These are phyloP conservation scores for Anoplophora glabripennis DNA, from an alignment of 1,140 invertebrate species.

Conservation along the genomic window DNA sequence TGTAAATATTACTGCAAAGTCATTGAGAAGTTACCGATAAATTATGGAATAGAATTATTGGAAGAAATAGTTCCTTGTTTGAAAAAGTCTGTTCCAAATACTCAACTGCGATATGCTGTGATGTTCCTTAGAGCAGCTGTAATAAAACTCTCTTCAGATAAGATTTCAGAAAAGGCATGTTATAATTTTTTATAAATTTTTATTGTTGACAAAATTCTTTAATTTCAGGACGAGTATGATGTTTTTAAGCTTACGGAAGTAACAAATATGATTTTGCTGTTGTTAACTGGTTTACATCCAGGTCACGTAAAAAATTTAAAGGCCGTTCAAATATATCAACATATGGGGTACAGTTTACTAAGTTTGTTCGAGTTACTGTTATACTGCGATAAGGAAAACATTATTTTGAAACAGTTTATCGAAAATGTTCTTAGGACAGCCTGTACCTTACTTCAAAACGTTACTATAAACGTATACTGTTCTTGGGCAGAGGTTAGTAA, in stretches of 20 bases:
- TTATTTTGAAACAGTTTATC: conserved; percentile 27
- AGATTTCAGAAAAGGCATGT: conserved; percentile 24
- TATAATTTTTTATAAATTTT: not conserved
- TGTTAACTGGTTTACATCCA: conserved; percentile 28
- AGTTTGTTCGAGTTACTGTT: conserved; percentile 37
- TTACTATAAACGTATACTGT: conserved; percentile 41
- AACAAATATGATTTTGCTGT: conserved; percentile 30
- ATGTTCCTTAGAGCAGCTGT: conserved; percentile 26
- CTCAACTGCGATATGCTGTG: conserved; percentile 21
- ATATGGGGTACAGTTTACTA: conserved; percentile 38
- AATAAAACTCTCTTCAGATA: conserved; percentile 23
- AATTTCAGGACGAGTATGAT: conserved; percentile 22
- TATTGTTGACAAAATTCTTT: not conserved
- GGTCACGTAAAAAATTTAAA: conserved; percentile 29
- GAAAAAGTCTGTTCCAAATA: conserved; percentile 26
- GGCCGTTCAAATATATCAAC: conserved; percentile 27
- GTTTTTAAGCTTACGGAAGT: conserved; percentile 26
- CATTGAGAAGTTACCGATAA: conserved; percentile 29
- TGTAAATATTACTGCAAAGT: conserved; percentile 29
- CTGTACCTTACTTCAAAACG: conserved; percentile 29
- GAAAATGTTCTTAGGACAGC: conserved; percentile 27
- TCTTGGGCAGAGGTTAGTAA: conserved; percentile 44
- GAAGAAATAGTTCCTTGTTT: conserved; percentile 35
- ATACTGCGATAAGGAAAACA: conserved; percentile 29
- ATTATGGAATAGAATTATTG: conserved; percentile 35